These are phyloP conservation scores for Candoia aspera DNA, from an alignment of 2,113 vertebrate species.

Conservation along the genomic window DNA sequence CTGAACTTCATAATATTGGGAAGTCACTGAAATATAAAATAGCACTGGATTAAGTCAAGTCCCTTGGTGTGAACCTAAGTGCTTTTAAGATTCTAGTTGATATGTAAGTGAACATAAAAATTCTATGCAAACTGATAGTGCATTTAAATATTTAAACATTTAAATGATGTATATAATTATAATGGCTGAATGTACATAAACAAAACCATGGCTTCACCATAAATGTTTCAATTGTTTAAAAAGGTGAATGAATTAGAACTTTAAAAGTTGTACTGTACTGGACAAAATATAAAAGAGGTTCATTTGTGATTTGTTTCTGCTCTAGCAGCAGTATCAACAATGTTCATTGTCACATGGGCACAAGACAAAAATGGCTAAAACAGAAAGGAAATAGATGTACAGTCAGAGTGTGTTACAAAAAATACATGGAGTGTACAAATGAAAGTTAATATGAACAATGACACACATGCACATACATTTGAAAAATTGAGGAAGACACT, in stretches of 20 bases:
- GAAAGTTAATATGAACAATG: conserved; percentile 34
- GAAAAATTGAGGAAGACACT: neutral
- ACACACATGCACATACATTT: conserved; percentile 41
- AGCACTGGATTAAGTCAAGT: neutral
- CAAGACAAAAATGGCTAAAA: neutral
- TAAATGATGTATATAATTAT: neutral
- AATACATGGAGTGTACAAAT: neutral
- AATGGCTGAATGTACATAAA: neutral
- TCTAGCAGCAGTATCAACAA: conserved; percentile 45
- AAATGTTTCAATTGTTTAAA: neutral
- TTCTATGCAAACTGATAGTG: neutral
- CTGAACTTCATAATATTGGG: neutral
- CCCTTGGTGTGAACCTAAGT: neutral
- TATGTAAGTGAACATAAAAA: neutral
- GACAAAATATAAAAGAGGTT: conserved; percentile 23
- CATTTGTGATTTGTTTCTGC: neutral
- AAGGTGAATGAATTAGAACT: neutral
- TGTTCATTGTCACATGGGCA: conserved; percentile 41
- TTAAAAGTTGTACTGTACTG: neutral
- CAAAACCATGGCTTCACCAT: neutral
- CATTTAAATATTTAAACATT: neutral
- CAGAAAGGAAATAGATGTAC: neutral
- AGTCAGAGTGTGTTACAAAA: neutral
- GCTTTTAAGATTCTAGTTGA: neutral
- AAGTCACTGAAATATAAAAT: neutral